phyloP scores from a whole-genome alignment of 2,888 invertebrate species.

The Gortyna flavago region DNA sequence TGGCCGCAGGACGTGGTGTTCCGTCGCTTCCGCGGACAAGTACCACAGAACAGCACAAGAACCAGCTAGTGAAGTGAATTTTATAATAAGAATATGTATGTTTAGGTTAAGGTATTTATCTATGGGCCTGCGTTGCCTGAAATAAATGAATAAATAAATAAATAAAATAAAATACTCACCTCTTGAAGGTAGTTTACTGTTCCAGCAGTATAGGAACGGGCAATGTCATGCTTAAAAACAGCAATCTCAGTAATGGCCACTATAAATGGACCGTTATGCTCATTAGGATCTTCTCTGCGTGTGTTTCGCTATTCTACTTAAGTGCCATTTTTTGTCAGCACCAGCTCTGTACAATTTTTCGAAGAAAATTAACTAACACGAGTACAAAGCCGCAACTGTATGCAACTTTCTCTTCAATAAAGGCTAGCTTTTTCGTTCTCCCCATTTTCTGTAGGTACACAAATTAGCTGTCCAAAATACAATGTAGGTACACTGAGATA shows the following conservation, averaged over 20 bases:
- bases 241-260: neutral
- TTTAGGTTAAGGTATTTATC: no score
- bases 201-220: neutral
- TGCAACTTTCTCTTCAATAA: neutral
- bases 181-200: neutral
- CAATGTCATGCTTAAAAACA: neutral
- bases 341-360: neutral
- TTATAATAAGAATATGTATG: no score
- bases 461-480: neutral
- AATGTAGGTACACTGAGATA: no score
- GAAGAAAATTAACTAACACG: neutral
- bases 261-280: neutral
- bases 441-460: neutral
- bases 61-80: no score
- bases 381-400: neutral
- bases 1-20: no score
- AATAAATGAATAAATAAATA: no score
- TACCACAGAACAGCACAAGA: no score
- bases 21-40: no score
- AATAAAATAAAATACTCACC: no score
- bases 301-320: neutral
- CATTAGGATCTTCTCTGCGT: neutral
- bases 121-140: no score
- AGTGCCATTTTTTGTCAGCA: neutral
- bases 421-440: neutral